Conservation (phyloP, 2,113 vertebrate genomes). For the Oenanthe melanoleuca region DNA sequence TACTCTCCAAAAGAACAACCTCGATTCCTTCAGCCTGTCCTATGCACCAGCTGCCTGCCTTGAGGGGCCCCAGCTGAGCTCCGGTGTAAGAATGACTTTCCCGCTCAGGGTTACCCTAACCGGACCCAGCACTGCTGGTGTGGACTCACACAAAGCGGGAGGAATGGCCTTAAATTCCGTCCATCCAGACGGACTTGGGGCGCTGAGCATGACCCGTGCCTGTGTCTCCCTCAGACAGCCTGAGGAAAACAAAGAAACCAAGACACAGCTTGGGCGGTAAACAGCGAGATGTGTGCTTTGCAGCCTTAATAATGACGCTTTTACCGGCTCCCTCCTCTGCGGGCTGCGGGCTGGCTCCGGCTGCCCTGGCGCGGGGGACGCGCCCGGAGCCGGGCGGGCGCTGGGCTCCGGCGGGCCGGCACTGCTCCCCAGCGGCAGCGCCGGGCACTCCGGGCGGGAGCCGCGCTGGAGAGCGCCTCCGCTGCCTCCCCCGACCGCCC, state of each 20-base stretch:
- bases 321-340: not conserved
- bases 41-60: not conserved
- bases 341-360: not conserved
- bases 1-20: not conserved
- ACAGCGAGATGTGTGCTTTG: not conserved
- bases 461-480: fast-evolving
- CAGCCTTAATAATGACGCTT: not conserved
- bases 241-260: not conserved
- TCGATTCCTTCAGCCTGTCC: not conserved
- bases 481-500: fast-evolving
- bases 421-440: constrained; percentile 13
- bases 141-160: not conserved
- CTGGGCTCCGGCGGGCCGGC: not conserved
- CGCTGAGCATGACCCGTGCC: not conserved
- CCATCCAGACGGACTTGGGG: too few relatives aligned
- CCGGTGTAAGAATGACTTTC: too few relatives aligned
- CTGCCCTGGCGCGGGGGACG: too few relatives aligned
- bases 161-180: not conserved
- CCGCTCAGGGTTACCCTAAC: not conserved
- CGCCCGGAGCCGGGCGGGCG: too few relatives aligned
- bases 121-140: not conserved
- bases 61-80: not conserved
- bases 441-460: fast-evolving
- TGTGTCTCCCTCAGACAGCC: too few relatives aligned
- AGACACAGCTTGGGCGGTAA: fast-evolving